Evolutionary conservation across 2,113 vertebrate species (phyloP), one percentile per base, ranked within the genome.

Genomic region (Microcebus lehilahytsara): DNA sequence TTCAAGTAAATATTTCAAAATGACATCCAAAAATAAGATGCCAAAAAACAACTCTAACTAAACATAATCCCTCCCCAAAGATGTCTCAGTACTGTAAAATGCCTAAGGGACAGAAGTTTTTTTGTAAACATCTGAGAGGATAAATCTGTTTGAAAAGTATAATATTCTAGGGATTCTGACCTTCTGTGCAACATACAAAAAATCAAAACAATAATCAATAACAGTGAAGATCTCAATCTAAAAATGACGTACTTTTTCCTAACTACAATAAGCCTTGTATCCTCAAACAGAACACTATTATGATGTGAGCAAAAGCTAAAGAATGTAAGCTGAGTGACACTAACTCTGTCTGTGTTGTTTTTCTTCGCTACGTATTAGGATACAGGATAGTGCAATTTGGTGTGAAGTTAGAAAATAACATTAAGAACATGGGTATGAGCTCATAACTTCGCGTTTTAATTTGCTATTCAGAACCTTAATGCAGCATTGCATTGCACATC

Each of bases 201-300:
- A 89, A 79, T 75, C 66, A 95, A 85, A 97, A 90, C 66, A 75
- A 83, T 62, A 8, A 96, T 94, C 72, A 91, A 6, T 85, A 96
- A 92, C 46, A 95, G 75, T 46, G 66, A 95, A 72, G 56, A 62
- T 30, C 9, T 2, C 93, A 93, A 87, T 91, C 51, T 95, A 93
- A 89, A 85, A 95, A 96, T 71, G 42, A 89, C 16, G 0, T 58
- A 32, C 25, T 86, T 91, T 93, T 88, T 25, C 42, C 92, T 89
- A 83, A 80, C n/a, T 80, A 95, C 93, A 97, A 95, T 91, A 93
- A 91, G 95, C 86, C 37, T 79, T 96, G 83, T 97, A 89, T 87
- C 95, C 58, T 69, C 69, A 85, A 89, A 96, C 83, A 97, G 62
- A 95, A 60, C 89, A 60, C 67, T 93, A 74, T 75, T 95, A 84